These are phyloP conservation scores for Cyanoliseus patagonus DNA, from an alignment of 2,113 vertebrate species.

Conservation along the genomic window DNA sequence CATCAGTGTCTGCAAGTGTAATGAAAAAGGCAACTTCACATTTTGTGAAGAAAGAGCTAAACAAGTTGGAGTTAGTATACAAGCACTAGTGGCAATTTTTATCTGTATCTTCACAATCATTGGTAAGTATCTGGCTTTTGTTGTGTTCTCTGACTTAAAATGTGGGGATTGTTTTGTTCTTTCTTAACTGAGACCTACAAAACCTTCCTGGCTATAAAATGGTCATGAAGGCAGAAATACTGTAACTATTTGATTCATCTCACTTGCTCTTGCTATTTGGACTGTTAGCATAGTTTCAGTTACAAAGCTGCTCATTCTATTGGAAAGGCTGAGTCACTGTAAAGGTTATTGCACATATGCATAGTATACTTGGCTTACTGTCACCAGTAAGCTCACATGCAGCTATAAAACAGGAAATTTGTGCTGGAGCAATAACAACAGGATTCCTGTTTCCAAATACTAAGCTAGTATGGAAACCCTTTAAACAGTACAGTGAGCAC, in stretches of 20 bases:
- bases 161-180: neutral
- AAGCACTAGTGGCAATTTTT: conserved; percentile 85
- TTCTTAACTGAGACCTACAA: neutral
- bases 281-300: neutral
- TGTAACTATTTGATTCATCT: neutral
- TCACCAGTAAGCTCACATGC: neutral
- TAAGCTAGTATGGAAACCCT: neutral
- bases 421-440: neutral
- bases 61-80: conserved; percentile 81
- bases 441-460: neutral
- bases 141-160: neutral
- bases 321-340: neutral
- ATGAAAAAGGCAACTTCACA: conserved; percentile 69
- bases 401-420: neutral
- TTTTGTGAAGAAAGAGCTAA: conserved; percentile 77
- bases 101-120: conserved; percentile 86
- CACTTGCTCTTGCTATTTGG: neutral
- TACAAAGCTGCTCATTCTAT: neutral
- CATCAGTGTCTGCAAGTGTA: conserved; percentile 86
- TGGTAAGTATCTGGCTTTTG: conserved; percentile 72
- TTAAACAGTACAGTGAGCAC: neutral
- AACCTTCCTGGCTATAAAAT: neutral
- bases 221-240: neutral
- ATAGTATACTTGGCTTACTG: neutral
- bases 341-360: neutral